Base-by-base conservation (phyloP, 2,113 vertebrate genomes). In the Microtus richardsoni region DNA sequence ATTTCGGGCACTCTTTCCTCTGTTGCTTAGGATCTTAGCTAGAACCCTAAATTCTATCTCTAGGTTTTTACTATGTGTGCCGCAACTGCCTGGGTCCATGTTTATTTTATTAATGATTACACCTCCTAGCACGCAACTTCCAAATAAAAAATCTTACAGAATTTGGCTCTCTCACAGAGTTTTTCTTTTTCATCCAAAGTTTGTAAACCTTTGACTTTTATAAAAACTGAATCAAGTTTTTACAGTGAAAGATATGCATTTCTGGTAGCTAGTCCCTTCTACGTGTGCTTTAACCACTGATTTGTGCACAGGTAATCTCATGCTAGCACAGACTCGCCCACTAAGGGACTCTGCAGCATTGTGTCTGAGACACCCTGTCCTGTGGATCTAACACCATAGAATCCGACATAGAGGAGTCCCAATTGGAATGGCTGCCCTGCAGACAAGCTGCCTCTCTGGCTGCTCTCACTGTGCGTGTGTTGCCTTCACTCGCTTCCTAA, bases 41-140 rank as follows among this genome's bases (percentile, higher is more conserved):
- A 19, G 58, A 58, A 58, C 58, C 19, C 58, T 58, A 58, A 21
- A 21, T 58, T 58, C 58, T 58, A 58, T 58, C 19, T 21, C 19
- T 58, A 5, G 58, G 19, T 21, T 58, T 58, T 58, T 58, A 58
- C 58, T 58, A 6, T 58, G 58, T 58, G 58, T 58, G 58, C 6
- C 19, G 6, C 58, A 58, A 21, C 58, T 58, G 33, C 14, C 13
- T 36, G 66, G 33, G 33, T 70, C 74, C 21, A 68, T 62, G 73
- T 80, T 92, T 62, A 54, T 89, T 96, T 96, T 83, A 71, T 71
- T 86, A 91, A 71, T 73, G 62, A 44, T 80, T 91, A 79, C 30
- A 36, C 10, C 88, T 84, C 44, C 66, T 89, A 88, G 54, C 6
- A 52, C 52, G 60, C 1, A 60, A 16, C n/a, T n/a, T 74, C 41